phyloP scores from a whole-genome alignment of 1,140 invertebrate genomes.

The Eurosta solidaginis region DNA sequence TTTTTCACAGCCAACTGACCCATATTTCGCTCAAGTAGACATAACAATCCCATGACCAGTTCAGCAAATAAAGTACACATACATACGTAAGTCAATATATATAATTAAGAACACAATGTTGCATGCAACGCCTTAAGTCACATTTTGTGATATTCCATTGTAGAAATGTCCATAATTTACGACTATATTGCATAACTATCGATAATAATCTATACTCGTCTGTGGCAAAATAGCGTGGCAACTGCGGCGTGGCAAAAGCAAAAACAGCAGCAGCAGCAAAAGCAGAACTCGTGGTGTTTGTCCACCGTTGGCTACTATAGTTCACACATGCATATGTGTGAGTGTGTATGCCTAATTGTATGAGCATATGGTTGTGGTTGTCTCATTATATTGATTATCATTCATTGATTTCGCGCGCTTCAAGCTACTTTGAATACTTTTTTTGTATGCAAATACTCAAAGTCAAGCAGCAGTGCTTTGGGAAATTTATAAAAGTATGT shows the following conservation, averaged over 20 bases:
- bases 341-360: background rate
- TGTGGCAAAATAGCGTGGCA: no score
- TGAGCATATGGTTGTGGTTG: background rate
- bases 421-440: background rate
- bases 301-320: background rate
- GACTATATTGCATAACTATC: conserved; percentile 27
- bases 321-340: background rate
- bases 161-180: conserved; percentile 19
- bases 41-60: background rate
- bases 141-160: background rate
- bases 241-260: background rate
- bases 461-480: background rate
- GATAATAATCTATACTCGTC: conserved; percentile 16
- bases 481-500: background rate
- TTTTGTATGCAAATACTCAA: conserved; percentile 16
- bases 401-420: conserved; percentile 23
- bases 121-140: conserved; percentile 19
- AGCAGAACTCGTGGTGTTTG: background rate
- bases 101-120: no score
- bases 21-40: background rate
- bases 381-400: conserved; percentile 24
- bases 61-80: background rate
- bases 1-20: conserved; percentile 4
- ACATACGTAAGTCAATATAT: background rate
- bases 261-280: background rate